Conservation (phyloP, 2,888 invertebrate genomes). For the Microchrysa polita region DNA sequence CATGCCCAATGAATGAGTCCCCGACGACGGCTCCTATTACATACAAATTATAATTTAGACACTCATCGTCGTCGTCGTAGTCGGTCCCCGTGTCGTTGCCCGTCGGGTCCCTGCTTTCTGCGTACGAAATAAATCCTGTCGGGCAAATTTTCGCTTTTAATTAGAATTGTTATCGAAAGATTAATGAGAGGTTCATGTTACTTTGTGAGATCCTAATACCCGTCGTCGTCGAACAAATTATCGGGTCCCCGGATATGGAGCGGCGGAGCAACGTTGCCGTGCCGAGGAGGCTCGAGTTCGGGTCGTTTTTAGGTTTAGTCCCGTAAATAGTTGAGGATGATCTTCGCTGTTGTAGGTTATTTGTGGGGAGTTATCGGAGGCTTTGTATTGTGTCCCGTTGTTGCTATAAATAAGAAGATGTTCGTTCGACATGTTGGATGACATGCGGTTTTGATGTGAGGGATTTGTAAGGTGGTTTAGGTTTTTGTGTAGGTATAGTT, state of each 20-base stretch:
- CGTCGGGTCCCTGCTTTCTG: too few species aligned
- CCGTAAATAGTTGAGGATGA: not conserved
- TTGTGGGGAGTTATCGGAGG: too few species aligned
- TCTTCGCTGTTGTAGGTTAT: not conserved
- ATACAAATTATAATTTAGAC: conserved; percentile 8
- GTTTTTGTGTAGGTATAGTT: too few species aligned
- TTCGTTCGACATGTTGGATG: too few species aligned
- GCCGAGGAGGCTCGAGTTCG: not conserved
- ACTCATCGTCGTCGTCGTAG: not conserved
- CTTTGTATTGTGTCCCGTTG: too few species aligned
- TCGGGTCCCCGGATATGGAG: not conserved
- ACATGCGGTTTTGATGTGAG: too few species aligned
- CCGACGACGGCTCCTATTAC: not conserved
- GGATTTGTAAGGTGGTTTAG: too few species aligned
- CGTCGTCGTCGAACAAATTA: not conserved
- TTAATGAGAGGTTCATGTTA: conserved; percentile 23
- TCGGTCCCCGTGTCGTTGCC: too few species aligned
- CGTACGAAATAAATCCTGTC: not conserved
- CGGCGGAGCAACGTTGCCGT: not conserved
- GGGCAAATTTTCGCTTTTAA: conserved; percentile 16
- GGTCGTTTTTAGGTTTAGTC: not conserved
- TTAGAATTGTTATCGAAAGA: conserved; percentile 31
- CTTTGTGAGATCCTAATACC: conserved; percentile 4
- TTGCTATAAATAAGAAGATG: too few species aligned
- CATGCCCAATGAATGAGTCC: not conserved